Base-by-base conservation (phyloP, 2,113 vertebrate species). In the Psilopsiagon aymara region DNA sequence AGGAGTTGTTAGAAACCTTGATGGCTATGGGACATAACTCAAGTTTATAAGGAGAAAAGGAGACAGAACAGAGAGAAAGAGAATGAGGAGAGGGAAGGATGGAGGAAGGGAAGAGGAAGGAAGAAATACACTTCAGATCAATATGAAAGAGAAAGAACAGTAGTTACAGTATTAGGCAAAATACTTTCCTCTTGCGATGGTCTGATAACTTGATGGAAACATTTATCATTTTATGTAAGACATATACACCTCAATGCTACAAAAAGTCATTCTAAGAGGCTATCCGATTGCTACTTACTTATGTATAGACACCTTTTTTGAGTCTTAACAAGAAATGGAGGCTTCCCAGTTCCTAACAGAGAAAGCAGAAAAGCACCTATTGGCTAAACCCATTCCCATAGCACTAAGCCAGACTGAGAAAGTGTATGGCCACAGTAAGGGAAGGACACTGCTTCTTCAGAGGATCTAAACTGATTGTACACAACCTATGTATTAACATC, bases 381-480 rank as follows among this genome's bases (percentile, higher is more conserved):
- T 41, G 13, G 35, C 17, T 53, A 69, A 83, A 60, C 8, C 7
- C 33, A 28, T 41, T 60, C 33, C 18, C 25, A 46, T 1, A 73
- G 74, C 53, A 37, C 24, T 57, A 46, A n/a, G n/a, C 15, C 4
- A 6, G 16, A 44, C 20, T 16, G 37, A 18, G 3, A n/a, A 66
- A 28, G 21, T 0, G 1, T 23, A 35, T 1, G 23, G 41, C 27
- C 57, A 59, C 1, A 15, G 74, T 21, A 79, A 3, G 3, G 74
- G 31, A 75, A 3, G 4, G 69, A 21, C 57, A 47, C 20, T 16
- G 1, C 21, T 44, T 55, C 53, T 60, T 51, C 57, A 74, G 63
- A 69, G 69, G 23, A 75, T 27, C 43, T 46, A 28, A 88, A 67
- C 14, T 35, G 59, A 55, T 13, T 0, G 0, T 24, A 63, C 11